Evolutionary conservation across 1,140 invertebrate species (phyloP).

Genomic region (Calliphora vicina): DNA sequence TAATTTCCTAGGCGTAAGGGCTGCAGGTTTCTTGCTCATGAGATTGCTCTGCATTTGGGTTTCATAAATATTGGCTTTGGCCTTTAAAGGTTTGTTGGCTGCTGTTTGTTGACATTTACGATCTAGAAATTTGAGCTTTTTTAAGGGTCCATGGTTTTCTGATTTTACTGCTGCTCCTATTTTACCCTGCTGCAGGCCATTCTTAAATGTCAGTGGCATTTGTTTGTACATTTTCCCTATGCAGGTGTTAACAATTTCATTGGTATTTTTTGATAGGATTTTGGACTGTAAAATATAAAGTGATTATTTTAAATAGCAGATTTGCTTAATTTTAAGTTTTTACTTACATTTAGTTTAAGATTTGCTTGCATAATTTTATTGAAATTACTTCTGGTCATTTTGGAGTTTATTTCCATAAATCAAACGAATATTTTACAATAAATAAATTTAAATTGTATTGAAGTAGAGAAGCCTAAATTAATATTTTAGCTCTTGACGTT

Average conservation of each 20-base stretch:
- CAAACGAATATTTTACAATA: no score
- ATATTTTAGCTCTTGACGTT: neutral
- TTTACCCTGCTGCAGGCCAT: slow-evolving; percentile 33
- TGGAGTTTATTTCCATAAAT: slow-evolving; percentile 7
- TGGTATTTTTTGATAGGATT: slow-evolving; percentile 38
- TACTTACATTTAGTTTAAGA: slow-evolving; percentile 31
- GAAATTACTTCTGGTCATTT: slow-evolving; percentile 36
- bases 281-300: neutral
- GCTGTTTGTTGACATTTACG: neutral
- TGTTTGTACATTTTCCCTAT: slow-evolving; percentile 38
- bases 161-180: neutral
- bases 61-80: neutral
- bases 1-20: neutral
- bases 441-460: slow-evolving; percentile 11
- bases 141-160: slow-evolving; percentile 28
- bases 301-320: neutral
- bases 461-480: no score
- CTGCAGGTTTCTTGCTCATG: neutral
- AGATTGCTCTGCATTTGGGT: neutral
- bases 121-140: neutral
- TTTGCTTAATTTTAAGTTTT: neutral
- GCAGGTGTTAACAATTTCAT: slow-evolving; percentile 38
- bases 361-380: slow-evolving; percentile 37
- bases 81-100: neutral
- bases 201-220: slow-evolving; percentile 26